These are phyloP conservation scores for Mirza zaza DNA, from an alignment of 2,113 vertebrate genomes.

Conservation along the genomic window DNA sequence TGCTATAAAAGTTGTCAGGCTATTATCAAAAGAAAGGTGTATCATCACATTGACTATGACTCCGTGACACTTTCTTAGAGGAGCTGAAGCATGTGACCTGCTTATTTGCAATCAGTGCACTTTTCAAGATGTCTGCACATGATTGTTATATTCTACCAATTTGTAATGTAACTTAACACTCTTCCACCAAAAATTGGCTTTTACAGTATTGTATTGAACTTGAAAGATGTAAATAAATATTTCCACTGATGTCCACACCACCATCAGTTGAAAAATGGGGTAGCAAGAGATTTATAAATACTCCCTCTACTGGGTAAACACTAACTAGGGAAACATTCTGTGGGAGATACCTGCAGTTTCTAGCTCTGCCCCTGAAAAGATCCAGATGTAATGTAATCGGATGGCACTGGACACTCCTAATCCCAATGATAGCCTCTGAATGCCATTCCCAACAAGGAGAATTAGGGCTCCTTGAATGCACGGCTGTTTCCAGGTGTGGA, in stretches of 20 bases:
- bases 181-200: neutral
- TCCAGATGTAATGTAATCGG: neutral
- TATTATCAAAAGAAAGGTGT: neutral
- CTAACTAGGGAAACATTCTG: neutral
- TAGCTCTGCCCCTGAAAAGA: neutral
- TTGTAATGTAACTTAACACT: neutral
- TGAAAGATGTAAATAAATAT: neutral
- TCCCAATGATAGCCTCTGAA: neutral
- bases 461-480: neutral
- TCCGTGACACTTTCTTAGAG: neutral
- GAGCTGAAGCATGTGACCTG: neutral
- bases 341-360: neutral
- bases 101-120: neutral
- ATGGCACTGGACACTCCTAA: too few relatives aligned
- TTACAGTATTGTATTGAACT: neutral
- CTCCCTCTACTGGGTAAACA: neutral
- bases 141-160: neutral
- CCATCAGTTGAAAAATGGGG: neutral
- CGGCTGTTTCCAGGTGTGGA: neutral
- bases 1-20: neutral
- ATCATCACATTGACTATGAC: neutral
- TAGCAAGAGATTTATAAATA: neutral
- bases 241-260: neutral
- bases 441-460: neutral
- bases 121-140: neutral